Evolutionary conservation across 2,113 vertebrate species (phyloP).

Genomic region (Isichthys henryi): DNA sequence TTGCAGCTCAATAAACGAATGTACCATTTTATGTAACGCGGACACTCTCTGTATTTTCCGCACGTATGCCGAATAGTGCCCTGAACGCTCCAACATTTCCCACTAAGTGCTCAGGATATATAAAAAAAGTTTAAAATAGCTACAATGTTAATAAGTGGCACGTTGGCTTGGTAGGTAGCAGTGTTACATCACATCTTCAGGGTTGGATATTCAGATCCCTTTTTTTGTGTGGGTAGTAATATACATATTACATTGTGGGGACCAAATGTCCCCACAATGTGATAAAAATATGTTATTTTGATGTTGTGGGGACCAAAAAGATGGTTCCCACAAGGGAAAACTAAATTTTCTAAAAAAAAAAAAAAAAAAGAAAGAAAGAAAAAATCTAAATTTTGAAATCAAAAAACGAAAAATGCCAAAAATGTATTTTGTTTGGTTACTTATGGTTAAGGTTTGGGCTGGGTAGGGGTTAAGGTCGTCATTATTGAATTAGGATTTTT

Average conservation of each 20-base stretch:
- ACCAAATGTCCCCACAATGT: background rate
- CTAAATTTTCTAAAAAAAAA: too few relatives aligned
- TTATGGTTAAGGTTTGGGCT: background rate
- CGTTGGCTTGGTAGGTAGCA: background rate
- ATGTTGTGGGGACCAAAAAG: too few relatives aligned
- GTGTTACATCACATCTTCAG: background rate
- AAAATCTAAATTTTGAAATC: background rate
- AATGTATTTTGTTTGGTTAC: background rate
- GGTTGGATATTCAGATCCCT: background rate
- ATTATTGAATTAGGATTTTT: background rate
- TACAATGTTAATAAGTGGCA: background rate
- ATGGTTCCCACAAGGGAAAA: too few relatives aligned
- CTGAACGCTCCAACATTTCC: background rate
- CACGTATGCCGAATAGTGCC: background rate
- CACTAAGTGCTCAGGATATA: background rate
- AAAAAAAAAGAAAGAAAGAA: too few relatives aligned
- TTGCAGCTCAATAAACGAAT: background rate
- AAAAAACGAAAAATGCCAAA: background rate
- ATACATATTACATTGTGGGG: background rate
- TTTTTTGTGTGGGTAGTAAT: background rate
- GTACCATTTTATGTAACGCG: background rate
- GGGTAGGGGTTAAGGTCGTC: background rate
- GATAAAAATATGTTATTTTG: background rate
- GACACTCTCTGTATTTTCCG: background rate
- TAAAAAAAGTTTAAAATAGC: background rate